These are phyloP conservation scores for Aurelia sp. DNA, from an alignment of 30 jellyfish, hydroid and myxozoan genomes.

Conservation along the genomic window DNA sequence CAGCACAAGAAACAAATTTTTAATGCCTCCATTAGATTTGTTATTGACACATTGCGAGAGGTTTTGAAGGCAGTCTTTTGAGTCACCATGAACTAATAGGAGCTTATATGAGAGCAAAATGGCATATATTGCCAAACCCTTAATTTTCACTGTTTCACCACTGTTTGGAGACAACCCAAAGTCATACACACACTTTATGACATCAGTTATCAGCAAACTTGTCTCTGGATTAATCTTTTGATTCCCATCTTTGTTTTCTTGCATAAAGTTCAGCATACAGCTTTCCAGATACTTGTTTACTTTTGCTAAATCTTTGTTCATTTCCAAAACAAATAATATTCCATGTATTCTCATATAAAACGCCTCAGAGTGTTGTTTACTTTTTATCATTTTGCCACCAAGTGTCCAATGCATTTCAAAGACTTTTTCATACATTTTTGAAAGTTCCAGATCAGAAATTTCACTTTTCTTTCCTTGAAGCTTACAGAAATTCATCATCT, in stretches of 20 bases:
- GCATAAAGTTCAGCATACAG: conserved; percentile 15
- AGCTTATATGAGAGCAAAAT: conserved; percentile 31
- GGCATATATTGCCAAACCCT: conserved; percentile 25
- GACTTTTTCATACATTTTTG: conserved; percentile 21
- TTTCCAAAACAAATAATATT: not conserved
- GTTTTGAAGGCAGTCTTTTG: conserved; percentile 12
- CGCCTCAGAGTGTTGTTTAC: not conserved
- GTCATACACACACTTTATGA: not conserved
- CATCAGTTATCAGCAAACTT: not conserved
- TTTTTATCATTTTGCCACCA: conserved; percentile 16
- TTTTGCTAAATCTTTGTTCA: conserved; percentile 29
- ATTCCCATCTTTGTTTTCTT: conserved; percentile 19
- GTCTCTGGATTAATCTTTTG: not conserved
- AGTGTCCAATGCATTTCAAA: conserved; percentile 73
- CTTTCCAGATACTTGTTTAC: conserved; percentile 59
- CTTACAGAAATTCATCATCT: conserved; percentile 14
- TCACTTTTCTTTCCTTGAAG: not conserved
- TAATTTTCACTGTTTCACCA: not conserved
- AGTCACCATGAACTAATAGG: conserved; percentile 6
- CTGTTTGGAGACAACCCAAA: not conserved
- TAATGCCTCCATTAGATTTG: not conserved
- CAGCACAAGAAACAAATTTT: not conserved
- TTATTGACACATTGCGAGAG: not conserved
- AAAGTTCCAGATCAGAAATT: not conserved
- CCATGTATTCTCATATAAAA: conserved; percentile 30